phyloP scores from a whole-genome alignment of 2,888 invertebrate species.

The Acleris literana region DNA sequence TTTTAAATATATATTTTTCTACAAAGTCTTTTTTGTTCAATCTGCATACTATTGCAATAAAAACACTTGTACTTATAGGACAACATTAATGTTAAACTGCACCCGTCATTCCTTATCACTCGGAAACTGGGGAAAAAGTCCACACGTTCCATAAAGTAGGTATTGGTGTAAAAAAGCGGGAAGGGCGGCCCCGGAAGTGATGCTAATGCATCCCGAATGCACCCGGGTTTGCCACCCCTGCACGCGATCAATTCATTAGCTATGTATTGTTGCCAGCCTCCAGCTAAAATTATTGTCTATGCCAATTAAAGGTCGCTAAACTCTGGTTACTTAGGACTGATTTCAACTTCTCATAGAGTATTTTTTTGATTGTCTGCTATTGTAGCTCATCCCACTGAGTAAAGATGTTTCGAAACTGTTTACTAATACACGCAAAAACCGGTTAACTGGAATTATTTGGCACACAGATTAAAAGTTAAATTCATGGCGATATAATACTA shows the following conservation, averaged over 20 bases:
- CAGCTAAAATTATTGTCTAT: conserved; percentile 33
- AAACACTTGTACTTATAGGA: no score
- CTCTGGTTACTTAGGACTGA: conserved; percentile 7
- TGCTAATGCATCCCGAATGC: conserved; percentile 83
- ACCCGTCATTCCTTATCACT: conserved; percentile 29
- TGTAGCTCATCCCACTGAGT: no score
- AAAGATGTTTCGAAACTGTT: no score
- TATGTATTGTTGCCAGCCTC: conserved; percentile 59
- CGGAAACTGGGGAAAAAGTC: conserved; percentile 34
- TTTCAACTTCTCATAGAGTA: no score
- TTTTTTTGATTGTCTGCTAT: no score
- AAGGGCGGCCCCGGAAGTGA: conserved; percentile 70
- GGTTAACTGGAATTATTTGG: no score
- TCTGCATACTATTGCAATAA: no score
- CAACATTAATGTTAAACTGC: not conserved
- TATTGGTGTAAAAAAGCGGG: conserved; percentile 31
- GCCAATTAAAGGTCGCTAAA: conserved; percentile 35
- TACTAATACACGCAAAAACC: no score
- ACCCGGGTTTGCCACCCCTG: conserved; percentile 57
- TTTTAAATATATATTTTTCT: no score
- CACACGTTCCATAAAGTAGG: conserved; percentile 19
- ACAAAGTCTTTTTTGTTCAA: no score
- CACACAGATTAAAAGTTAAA: no score
- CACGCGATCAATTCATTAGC: conserved; percentile 81
- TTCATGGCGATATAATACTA: no score